Evolutionary conservation across 2,113 vertebrate species (phyloP).

Genomic region (Microtus richardsoni): DNA sequence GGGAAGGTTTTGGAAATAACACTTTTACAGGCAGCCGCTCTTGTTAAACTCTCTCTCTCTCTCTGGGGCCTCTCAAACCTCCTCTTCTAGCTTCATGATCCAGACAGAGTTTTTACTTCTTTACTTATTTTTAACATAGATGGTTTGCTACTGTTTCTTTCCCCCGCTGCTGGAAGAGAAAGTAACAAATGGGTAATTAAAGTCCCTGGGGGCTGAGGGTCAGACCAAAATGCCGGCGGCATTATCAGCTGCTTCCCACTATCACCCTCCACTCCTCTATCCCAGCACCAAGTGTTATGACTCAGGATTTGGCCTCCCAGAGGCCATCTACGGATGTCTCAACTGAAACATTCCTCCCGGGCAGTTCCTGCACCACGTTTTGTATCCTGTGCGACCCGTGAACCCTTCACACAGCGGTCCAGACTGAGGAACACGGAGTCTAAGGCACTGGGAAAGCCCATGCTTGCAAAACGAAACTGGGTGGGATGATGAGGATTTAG

Average conservation of each 20-base stretch:
- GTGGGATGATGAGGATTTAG: neutral
- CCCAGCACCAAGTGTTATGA: neutral
- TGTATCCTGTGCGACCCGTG: constrained; percentile 9
- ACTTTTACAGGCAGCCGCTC: neutral
- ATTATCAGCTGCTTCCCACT: neutral
- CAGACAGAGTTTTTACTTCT: neutral
- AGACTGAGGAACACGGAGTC: neutral
- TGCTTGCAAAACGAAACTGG: neutral
- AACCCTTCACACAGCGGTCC: neutral
- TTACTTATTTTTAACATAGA: neutral
- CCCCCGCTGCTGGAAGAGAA: neutral
- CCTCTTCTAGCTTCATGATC: constrained; percentile 12
- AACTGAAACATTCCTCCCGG: neutral
- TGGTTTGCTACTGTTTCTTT: neutral
- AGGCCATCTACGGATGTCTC: neutral
- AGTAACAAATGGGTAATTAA: neutral
- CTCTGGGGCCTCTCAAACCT: neutral
- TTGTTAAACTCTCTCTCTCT: neutral
- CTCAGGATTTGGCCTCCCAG: constrained; percentile 22
- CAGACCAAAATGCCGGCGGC: neutral
- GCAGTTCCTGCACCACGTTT: neutral
- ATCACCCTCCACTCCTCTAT: neutral
- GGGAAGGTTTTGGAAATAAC: neutral
- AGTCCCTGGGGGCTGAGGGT: neutral
- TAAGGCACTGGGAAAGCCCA: neutral